These are phyloP conservation scores for Helarctos malayanus DNA, from an alignment of 2,797 vertebrate species.

Conservation along the genomic window DNA sequence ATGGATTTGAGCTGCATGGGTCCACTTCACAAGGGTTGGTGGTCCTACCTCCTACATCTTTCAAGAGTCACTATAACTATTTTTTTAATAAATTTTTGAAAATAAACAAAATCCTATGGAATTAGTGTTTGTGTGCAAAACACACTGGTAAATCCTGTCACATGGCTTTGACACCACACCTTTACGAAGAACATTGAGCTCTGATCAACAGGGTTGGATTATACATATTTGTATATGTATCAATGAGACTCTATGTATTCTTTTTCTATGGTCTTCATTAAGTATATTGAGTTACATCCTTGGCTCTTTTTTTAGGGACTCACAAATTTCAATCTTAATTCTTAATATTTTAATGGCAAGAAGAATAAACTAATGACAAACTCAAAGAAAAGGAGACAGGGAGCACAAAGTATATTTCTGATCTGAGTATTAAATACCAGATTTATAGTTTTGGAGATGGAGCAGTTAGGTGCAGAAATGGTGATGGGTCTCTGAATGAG, in stretches of 20 bases:
- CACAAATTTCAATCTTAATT: not conserved
- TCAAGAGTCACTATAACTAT: not conserved
- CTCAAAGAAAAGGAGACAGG: not conserved
- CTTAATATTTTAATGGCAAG: not conserved
- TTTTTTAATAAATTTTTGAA: not conserved
- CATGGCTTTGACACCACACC: not conserved
- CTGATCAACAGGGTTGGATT: not conserved
- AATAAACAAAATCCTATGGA: not conserved
- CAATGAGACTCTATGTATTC: not conserved
- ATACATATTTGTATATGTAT: not conserved
- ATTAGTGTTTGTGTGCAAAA: not conserved
- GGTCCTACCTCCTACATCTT: not conserved
- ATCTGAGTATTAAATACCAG: not conserved
- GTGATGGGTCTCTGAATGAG: not conserved
- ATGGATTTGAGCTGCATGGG: not conserved
- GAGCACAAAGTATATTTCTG: not conserved
- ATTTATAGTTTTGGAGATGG: not conserved
- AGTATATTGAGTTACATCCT: not conserved
- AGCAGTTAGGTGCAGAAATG: not conserved
- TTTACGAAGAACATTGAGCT: not conserved
- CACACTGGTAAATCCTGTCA: not conserved
- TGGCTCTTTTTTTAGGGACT: not conserved
- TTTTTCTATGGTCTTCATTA: not conserved
- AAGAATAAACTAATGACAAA: not conserved
- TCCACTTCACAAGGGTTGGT: not conserved